Conservation (phyloP, 1,140 invertebrate genomes). For the Mercenaria mercenaria region DNA sequence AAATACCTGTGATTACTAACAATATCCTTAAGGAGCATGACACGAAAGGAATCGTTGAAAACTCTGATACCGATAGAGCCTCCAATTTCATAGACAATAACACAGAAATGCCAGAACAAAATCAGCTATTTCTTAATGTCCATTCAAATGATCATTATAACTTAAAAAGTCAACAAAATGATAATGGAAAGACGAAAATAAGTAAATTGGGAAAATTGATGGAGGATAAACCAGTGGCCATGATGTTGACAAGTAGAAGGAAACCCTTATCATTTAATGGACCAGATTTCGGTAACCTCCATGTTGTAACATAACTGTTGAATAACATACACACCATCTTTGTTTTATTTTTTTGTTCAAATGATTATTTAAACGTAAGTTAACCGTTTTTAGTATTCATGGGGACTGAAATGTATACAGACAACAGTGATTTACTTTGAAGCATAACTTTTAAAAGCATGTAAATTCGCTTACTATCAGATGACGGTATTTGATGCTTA, state of each 20-base stretch:
- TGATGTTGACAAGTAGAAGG: slow-evolving; percentile 22
- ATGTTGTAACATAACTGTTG: slow-evolving; percentile 29
- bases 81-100: slow-evolving; percentile 34
- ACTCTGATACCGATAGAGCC: background rate
- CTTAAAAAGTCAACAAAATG: background rate
- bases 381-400: no score
- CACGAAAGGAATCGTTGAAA: background rate
- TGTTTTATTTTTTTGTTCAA: background rate
- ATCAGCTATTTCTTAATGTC: background rate
- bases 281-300: slow-evolving; percentile 15
- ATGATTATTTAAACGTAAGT: no score
- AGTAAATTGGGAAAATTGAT: background rate
- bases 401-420: no score
- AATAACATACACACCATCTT: background rate
- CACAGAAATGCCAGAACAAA: background rate
- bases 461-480: no score
- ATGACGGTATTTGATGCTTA: no score
- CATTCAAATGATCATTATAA: background rate
- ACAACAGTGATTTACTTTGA: no score
- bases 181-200: background rate
- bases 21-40: background rate
- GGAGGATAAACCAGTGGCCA: slow-evolving; percentile 6
- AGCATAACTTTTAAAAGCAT: no score
- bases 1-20: background rate
- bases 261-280: slow-evolving; percentile 19